Evolutionary conservation across 1,140 invertebrate genomes (phyloP), one percentile per base, ranked within the genome.

Genomic region (Halictus rubicundus): DNA sequence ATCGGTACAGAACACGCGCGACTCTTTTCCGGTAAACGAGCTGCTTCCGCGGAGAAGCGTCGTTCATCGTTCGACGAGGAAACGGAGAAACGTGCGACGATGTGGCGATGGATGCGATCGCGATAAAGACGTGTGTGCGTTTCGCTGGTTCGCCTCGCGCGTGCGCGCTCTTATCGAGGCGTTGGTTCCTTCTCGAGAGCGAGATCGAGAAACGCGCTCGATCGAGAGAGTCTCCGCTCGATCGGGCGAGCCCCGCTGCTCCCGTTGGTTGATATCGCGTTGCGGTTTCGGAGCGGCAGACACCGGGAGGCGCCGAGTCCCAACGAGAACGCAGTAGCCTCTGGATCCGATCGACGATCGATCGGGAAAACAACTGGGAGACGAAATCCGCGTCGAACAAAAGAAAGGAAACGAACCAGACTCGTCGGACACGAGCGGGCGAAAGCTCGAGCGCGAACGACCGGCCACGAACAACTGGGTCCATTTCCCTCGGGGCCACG

Each of bases 381-480:
- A 32, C 32, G 32, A 32, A 32, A 32, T 32, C 42, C 42, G 12
- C 42, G 42, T 46, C 42, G 42, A 12, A 10, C 10, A 46, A 14
- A 10, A 46, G 42, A 14, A 46, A 14, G 42, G 10, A 46, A 46
- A 12, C 27, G 66, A 25, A 32, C 32, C 1, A 60, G 68, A 27
- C 19, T 70, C 21, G 12, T 46, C 14, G 39, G 0, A 16, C 70
- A 65, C 61, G 68, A 25, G 42, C 12, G 57, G 14, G 0, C 39
- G 64, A 71, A 77, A 81, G 70, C 60, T 75, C 63, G 66, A 32
- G 63, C 61, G 63, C 52, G 65, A 49, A 82, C 70, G 74, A 42
- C 39, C 69, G 76, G 60, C 59, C 74, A 78, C 72, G 69, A 64
- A 27, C 25, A 64, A 87, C 86, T 88, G 81, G 83, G 63, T 88